Evolutionary conservation across 2,113 vertebrate genomes (phyloP), one percentile per base, ranked within the genome.

Genomic region (Catagonus wagneri): DNA sequence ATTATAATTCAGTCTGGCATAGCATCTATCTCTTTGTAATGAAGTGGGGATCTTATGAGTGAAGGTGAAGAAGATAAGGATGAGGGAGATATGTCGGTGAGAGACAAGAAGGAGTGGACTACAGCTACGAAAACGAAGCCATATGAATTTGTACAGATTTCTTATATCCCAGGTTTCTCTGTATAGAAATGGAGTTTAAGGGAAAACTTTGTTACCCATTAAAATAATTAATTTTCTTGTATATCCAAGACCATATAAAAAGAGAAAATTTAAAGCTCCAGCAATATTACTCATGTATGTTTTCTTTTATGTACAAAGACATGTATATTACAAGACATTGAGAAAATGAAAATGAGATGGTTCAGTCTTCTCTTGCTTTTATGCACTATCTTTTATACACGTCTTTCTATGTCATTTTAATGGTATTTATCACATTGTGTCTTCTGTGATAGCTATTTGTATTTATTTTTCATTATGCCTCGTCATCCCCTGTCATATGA

Each of bases 151-250:
- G 15, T 65, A 19, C 12, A 20, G 0, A 2, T 60, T 74, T 23
- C 87, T 81, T 81, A 81, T 34, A 66, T 44, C 83, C 25, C 34
- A 87, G 17, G 36, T 75, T 95, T 81, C 66, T 65, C 72, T 91
- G 5, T 44, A 91, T 86, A 39, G 44, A 52, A 44, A 63, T 86
- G 75, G 17, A 23, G 32, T 50, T 50, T 75, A 58, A 81, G 20
- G 16, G 14, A 88, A 92, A 88, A 50, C 25, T 74, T 80, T 68
- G 20, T 60, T 81, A 60, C 52, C 19, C 52, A 75, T 39, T 75
- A 61, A 81, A 74, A 25, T 44, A 86, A 75, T 32, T 86, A n/a
- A 25, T 56, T 87, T 87, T 66, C 89, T 87, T 81, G 6, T 58
- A 58, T n/a, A 60, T 60, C 54, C 27, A 88, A 71, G n/a, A 54